Percentiles rank a stretch among this genome's conserved stretches.
Conservation (phyloP, 1,140 invertebrate species). For the Macrosteles quadrilineatus region DNA sequence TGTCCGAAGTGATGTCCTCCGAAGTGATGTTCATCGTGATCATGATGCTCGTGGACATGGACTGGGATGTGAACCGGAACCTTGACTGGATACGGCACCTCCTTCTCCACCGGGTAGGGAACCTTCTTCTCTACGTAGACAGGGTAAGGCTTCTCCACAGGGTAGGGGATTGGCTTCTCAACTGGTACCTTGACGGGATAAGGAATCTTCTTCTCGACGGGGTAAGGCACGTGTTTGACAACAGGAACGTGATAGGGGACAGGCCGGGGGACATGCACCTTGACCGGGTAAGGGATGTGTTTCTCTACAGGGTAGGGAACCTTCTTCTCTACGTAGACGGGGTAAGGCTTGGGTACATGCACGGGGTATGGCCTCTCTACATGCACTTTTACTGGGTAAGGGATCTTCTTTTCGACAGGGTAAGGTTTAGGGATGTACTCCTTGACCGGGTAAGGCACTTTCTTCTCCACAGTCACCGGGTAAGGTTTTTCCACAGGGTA, state of each 20-base stretch:
- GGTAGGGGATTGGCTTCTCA: conserved; percentile 30
- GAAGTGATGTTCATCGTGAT: not conserved
- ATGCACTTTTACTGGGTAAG: conserved; percentile 65
- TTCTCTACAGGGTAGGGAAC: conserved; percentile 47
- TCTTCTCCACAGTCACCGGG: conserved; percentile 42
- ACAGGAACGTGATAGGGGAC: conserved; percentile 33
- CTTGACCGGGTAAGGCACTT: conserved; percentile 65
- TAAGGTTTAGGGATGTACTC: conserved; percentile 58
- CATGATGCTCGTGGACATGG: not conserved
- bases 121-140: conserved; percentile 17
- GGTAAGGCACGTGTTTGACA: conserved; percentile 21
- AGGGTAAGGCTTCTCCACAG: conserved; percentile 25
- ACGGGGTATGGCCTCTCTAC: conserved; percentile 58
- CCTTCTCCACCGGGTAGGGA: conserved; percentile 26
- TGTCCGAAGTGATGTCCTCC: not conserved
- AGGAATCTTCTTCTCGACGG: conserved; percentile 51
- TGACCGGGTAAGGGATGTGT: conserved; percentile 52
- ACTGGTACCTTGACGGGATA: conserved; percentile 57
- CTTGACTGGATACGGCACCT: conserved; percentile 24
- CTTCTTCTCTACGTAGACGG: conserved; percentile 42
- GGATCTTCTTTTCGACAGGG: conserved; percentile 67
- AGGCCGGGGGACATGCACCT: conserved; percentile 58
- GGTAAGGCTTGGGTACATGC: conserved; percentile 44
- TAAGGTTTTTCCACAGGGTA: conserved; percentile 45
- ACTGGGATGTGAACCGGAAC: conserved; percentile 16